These are phyloP conservation scores for Catharus minimus DNA, from an alignment of 2,113 vertebrate genomes.

Conservation along the genomic window DNA sequence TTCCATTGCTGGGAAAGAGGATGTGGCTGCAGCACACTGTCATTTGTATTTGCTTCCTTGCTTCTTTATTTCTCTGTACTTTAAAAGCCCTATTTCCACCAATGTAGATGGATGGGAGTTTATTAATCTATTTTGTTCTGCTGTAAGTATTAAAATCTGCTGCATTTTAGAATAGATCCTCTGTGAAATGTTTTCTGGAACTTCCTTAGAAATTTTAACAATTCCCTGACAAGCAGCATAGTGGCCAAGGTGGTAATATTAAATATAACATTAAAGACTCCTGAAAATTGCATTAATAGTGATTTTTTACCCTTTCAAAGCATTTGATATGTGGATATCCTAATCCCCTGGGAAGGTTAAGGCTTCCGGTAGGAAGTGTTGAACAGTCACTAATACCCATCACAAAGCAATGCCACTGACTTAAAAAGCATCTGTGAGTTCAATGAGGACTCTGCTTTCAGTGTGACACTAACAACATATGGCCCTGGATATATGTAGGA, in stretches of 20 bases:
- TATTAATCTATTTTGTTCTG: neutral
- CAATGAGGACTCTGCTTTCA: neutral
- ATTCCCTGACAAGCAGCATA: neutral
- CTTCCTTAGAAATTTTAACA: neutral
- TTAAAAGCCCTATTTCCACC: neutral
- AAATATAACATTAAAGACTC: neutral
- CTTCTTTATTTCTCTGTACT: neutral
- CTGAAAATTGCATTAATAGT: neutral
- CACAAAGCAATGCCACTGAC: neutral
- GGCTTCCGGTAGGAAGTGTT: neutral
- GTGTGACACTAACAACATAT: neutral
- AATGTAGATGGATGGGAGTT: neutral
- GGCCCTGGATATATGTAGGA: neutral
- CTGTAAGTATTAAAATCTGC: neutral
- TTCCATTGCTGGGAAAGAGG: neutral
- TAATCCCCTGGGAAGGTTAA: neutral
- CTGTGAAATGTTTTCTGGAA: neutral
- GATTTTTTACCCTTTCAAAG: constrained; percentile 2
- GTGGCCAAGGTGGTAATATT: neutral
- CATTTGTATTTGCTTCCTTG: neutral
- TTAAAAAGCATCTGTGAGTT: neutral
- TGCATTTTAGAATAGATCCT: neutral
- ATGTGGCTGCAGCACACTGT: neutral
- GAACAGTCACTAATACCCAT: neutral
- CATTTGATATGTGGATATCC: neutral